Conservation (phyloP, 2,888 invertebrate genomes). For the Aphrophora alni region DNA sequence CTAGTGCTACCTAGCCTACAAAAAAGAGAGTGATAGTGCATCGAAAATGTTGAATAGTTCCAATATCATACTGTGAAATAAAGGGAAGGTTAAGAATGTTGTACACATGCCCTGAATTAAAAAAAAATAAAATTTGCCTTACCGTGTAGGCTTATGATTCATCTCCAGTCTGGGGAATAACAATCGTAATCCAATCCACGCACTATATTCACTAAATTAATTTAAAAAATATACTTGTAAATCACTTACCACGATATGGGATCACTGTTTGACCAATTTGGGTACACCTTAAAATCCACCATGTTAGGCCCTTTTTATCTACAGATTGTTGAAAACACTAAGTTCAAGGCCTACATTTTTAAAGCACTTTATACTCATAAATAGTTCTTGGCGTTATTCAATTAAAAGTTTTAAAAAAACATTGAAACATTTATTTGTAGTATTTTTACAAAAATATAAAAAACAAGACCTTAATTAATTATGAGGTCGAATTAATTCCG, state of each 20-base stretch:
- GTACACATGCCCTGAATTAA: neutral
- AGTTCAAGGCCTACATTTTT: conserved; percentile 9
- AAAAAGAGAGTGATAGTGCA: neutral
- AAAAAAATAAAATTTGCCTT: neutral
- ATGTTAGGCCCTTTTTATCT: conserved; percentile 12
- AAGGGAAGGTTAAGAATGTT: neutral
- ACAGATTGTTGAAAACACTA: neutral
- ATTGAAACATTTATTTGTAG: neutral
- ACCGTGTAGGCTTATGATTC: conserved; percentile 13
- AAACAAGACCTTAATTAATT: neutral
- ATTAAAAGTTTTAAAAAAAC: neutral
- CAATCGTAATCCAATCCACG: conserved; percentile 29
- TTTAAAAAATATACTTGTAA: conserved; percentile 15
- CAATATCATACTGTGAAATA: neutral
- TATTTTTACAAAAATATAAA: neutral
- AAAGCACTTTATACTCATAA: neutral
- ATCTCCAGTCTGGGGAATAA: conserved; percentile 28
- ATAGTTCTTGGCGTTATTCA: neutral
- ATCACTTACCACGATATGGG: conserved; percentile 36
- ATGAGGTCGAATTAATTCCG: neutral
- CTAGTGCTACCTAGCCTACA: too few species aligned
- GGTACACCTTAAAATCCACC: conserved; percentile 37
- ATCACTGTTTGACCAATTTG: conserved; percentile 36
- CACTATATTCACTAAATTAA: conserved; percentile 22
- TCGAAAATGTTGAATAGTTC: neutral